These are phyloP conservation scores for Varanus komodoensis DNA, from an alignment of 2,113 vertebrate species.

Conservation along the genomic window DNA sequence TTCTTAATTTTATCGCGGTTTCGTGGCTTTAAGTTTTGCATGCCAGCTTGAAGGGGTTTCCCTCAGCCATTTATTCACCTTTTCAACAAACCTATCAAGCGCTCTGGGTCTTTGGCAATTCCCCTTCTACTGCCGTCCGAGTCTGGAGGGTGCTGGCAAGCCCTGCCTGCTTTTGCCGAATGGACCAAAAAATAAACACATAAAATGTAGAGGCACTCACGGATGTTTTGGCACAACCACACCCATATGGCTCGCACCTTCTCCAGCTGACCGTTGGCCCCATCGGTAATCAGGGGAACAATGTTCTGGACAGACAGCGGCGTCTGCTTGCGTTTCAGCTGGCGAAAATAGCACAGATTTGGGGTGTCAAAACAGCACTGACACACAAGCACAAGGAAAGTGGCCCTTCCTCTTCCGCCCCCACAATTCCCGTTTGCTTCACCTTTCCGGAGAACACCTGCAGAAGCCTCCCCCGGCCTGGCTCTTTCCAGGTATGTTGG, in stretches of 20 bases:
- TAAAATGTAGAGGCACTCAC: slow-evolving; percentile 58
- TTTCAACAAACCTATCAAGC: too few species aligned
- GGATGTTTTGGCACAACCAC: slow-evolving; percentile 86
- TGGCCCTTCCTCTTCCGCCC: neutral
- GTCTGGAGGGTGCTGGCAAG: too few species aligned
- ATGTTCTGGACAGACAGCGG: slow-evolving; percentile 71
- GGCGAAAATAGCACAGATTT: neutral
- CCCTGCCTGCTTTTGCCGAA: too few species aligned
- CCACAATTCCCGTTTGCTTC: neutral
- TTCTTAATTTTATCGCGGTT: neutral
- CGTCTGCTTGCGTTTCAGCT: slow-evolving; percentile 73
- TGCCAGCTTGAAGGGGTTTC: too few species aligned
- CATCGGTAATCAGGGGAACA: slow-evolving; percentile 72
- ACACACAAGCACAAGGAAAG: rapidly evolving
- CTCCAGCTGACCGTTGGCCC: slow-evolving; percentile 78
- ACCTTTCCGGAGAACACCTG: neutral
- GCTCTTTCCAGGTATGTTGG: neutral
- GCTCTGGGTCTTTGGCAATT: too few species aligned
- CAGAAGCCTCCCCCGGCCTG: neutral
- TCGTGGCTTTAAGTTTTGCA: neutral
- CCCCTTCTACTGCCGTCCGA: too few species aligned
- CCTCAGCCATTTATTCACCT: too few species aligned
- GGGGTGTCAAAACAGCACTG: neutral
- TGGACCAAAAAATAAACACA: too few species aligned
- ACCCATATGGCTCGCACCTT: slow-evolving; percentile 78